Evolutionary conservation across 2,797 vertebrate species (phyloP).

Genomic region (Microchirus variegatus): DNA sequence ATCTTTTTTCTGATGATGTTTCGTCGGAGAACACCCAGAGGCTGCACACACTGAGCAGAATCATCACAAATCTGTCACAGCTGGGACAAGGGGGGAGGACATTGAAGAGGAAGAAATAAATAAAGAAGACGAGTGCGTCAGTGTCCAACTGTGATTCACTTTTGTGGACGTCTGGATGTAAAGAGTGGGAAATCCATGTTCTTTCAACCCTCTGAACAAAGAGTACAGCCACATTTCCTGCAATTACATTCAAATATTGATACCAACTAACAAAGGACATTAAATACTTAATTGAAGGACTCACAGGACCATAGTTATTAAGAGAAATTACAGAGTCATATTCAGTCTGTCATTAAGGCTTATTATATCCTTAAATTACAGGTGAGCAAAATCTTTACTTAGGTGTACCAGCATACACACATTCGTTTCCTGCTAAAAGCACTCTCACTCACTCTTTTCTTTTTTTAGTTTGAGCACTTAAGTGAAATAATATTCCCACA

Average conservation of each 20-base stretch:
- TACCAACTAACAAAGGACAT: too few relatives aligned
- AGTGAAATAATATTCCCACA: constrained; percentile 57
- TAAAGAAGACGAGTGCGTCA: background rate
- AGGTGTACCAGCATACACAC: constrained; percentile 20
- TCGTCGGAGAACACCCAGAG: constrained; percentile 15
- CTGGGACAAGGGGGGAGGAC: background rate
- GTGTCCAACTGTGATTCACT: background rate
- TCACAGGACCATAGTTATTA: too few relatives aligned
- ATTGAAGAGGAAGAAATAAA: background rate
- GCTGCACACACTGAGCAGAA: constrained; percentile 6
- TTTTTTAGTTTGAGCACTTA: constrained; percentile 59
- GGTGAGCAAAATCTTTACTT: too few relatives aligned
- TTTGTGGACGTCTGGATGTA: background rate
- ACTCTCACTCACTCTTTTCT: constrained; percentile 36
- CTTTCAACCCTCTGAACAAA: background rate
- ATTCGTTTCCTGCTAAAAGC: constrained; percentile 39
- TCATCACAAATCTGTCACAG: constrained; percentile 3
- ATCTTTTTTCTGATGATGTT: constrained; percentile 7
- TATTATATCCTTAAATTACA: too few relatives aligned
- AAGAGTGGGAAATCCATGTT: background rate
- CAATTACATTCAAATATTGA: too few relatives aligned
- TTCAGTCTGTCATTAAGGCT: too few relatives aligned
- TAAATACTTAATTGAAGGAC: too few relatives aligned
- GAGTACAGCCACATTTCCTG: background rate
- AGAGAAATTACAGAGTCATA: too few relatives aligned